phyloP scores from a whole-genome alignment of 2,888 invertebrate species.

The Ryuthela nishihirai region DNA sequence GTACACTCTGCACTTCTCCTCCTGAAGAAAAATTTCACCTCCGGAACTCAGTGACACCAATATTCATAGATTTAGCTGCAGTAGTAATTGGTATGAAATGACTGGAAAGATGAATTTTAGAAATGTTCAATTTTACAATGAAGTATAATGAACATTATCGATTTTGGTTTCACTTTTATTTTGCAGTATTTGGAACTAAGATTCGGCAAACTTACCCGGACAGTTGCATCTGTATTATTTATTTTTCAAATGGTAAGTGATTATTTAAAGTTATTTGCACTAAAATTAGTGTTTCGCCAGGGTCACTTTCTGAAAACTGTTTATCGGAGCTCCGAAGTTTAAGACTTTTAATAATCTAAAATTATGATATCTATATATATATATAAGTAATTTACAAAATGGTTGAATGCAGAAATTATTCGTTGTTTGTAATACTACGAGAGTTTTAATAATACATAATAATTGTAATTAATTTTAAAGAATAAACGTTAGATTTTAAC shows the following conservation, averaged over 20 bases:
- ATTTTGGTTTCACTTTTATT: not conserved
- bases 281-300: too few species aligned
- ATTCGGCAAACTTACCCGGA: constrained; percentile 39
- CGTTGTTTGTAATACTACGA: too few species aligned
- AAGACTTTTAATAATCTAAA: too few species aligned
- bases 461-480: too few species aligned
- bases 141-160: not conserved
- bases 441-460: too few species aligned
- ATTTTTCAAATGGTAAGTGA: constrained; percentile 38
- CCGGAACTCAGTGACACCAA: not conserved
- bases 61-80: not conserved
- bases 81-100: not conserved
- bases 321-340: too few species aligned
- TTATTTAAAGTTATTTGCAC: constrained; percentile 1
- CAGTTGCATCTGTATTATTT: constrained; percentile 38
- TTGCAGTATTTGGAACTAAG: constrained; percentile 42
- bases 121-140: not conserved
- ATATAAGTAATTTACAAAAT: too few species aligned
- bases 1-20: too few species aligned
- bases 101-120: not conserved
- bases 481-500: too few species aligned
- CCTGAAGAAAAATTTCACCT: not conserved
- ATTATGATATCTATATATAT: too few species aligned
- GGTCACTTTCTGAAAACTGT: too few species aligned
- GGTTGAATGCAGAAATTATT: too few species aligned